A percentile compares a stretch with the other conserved stretches of the same genome.
Conservation (phyloP, 2,888 invertebrate species). For the Sinentomon sp. region DNA sequence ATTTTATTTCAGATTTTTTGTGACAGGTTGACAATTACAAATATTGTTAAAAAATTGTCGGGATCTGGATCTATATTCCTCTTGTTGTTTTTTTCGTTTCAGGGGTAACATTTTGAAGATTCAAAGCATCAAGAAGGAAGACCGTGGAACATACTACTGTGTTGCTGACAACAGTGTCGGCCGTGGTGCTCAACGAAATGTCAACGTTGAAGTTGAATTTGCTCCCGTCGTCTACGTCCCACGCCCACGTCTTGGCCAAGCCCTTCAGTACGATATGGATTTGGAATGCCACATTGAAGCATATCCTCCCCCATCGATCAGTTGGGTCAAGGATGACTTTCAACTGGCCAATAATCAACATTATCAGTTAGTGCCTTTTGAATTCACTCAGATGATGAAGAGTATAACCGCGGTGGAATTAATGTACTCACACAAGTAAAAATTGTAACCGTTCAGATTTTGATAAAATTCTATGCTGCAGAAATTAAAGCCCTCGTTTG, state of each 20-base stretch:
- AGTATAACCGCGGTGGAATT: too few species aligned
- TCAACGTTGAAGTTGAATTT: conserved; percentile 71
- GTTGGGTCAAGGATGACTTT: conserved; percentile 60
- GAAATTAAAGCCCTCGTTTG: too few species aligned
- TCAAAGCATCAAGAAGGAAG: conserved; percentile 48
- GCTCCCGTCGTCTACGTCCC: conserved; percentile 62
- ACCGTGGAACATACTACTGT: conserved; percentile 76
- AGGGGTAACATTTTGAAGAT: conserved; percentile 58
- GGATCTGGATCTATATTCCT: too few species aligned
- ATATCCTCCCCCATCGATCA: conserved; percentile 73
- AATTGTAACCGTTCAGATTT: too few species aligned
- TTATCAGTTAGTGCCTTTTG: conserved; percentile 35
- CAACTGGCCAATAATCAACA: conserved; percentile 68
- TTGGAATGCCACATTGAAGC: conserved; percentile 82
- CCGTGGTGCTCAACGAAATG: conserved; percentile 42
- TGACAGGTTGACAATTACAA: too few species aligned
- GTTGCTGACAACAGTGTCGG: conserved; percentile 74
- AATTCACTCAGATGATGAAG: too few species aligned
- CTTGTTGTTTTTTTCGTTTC: too few species aligned
- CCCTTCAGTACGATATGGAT: conserved; percentile 77
- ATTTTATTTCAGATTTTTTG: too few species aligned
- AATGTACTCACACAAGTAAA: too few species aligned
- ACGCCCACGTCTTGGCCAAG: conserved; percentile 53
- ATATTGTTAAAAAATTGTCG: too few species aligned
- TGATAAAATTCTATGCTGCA: too few species aligned